Conservation (phyloP, 2,113 vertebrate species). For the Corydoras maculifer region DNA sequence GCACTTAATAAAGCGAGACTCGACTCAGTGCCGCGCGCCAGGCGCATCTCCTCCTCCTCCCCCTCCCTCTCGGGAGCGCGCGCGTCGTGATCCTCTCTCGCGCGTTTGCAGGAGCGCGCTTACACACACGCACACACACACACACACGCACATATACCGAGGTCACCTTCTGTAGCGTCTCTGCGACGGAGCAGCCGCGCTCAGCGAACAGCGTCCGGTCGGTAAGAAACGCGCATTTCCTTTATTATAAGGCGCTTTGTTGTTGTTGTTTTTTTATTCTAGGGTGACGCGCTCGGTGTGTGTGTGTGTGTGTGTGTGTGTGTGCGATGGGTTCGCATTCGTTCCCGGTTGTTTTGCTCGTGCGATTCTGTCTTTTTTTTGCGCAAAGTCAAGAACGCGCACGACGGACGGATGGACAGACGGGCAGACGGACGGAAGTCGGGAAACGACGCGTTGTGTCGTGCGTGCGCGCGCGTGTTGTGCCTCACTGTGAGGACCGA, state of each 20-base stretch:
- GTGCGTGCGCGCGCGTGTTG: no score
- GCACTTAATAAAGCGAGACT: no score
- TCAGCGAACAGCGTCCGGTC: neutral
- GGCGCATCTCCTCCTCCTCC: no score
- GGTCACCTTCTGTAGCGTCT: slow-evolving; percentile 31
- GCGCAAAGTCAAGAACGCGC: no score
- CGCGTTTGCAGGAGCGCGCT: neutral
- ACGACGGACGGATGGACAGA: no score
- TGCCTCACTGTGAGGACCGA: no score
- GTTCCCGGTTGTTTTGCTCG: neutral
- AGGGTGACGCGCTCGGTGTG: neutral
- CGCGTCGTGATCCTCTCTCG: slow-evolving; percentile 17
- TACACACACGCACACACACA: slow-evolving; percentile 3
- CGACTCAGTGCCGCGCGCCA: no score
- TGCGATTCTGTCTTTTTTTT: neutral
- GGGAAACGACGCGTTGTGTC: no score
- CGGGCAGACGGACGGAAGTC: no score
- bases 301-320: neutral
- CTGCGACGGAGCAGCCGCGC: slow-evolving; percentile 21
- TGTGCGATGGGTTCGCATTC: neutral
- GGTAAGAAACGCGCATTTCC: neutral
- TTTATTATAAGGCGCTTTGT: neutral
- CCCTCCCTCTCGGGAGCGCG: slow-evolving; percentile 12
- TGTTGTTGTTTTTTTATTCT: neutral
- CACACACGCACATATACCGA: neutral